A percentile compares a stretch with the other conserved stretches of the same genome.
phyloP scores from a whole-genome alignment of 2,888 invertebrate genomes.

The Scaptomyza parva region DNA sequence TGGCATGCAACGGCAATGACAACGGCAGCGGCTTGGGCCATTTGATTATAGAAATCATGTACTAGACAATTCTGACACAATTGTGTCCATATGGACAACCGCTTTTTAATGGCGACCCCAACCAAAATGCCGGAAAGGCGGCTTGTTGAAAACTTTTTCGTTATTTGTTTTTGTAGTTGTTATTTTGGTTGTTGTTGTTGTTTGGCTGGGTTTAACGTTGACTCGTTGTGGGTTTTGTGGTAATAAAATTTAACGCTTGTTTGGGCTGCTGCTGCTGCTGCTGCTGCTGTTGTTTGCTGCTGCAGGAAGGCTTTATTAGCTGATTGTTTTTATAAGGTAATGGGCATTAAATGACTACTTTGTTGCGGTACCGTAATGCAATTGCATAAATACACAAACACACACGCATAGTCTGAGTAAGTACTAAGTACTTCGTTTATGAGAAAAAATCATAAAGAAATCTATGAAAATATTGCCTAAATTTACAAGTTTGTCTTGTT shows the following conservation, averaged over 20 bases:
- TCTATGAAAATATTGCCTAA: background rate
- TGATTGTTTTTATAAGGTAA: slow-evolving; percentile 59
- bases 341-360: slow-evolving; percentile 58
- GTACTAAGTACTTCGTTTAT: background rate
- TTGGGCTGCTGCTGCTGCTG: slow-evolving; percentile 47
- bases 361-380: slow-evolving; percentile 58
- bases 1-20: slow-evolving; percentile 40
- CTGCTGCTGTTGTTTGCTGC: slow-evolving; percentile 18
- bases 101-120: slow-evolving; percentile 22
- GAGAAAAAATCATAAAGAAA: background rate
- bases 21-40: slow-evolving; percentile 41
- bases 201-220: slow-evolving; percentile 34
- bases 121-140: slow-evolving; percentile 61
- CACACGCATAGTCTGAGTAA: slow-evolving; percentile 3
- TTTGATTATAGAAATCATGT: slow-evolving; percentile 64
- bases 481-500: no score
- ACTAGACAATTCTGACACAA: slow-evolving; percentile 68
- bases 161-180: slow-evolving; percentile 20
- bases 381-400: slow-evolving; percentile 1
- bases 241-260: slow-evolving; percentile 70
- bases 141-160: slow-evolving; percentile 65
- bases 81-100: slow-evolving; percentile 55
- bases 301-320: slow-evolving; percentile 63
- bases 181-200: slow-evolving; percentile 10
- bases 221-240: slow-evolving; percentile 66